Base-by-base conservation (phyloP, 64 coral and sea anemone species). In the Pachyseris speciosa region DNA sequence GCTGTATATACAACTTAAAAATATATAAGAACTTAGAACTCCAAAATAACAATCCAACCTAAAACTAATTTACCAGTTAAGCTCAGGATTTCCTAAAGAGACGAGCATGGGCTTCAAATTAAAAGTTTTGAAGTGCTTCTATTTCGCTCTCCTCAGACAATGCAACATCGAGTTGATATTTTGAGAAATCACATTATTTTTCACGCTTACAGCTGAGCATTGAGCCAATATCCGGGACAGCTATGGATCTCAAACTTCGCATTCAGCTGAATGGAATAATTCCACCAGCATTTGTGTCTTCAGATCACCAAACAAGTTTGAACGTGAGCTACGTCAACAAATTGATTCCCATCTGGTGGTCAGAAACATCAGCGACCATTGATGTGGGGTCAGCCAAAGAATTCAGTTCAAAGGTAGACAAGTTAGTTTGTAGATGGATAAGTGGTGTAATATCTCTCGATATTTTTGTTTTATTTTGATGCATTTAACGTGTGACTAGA, bases 231-330 rank as follows among this genome's bases (percentile, higher is more conserved):
- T 80, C 88, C 0, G 88, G 88, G 40, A 70, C 25, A 25, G 74
- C 88, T 5, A 70, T 90, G 74, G 30, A 69, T 3, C 13, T 90
- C 0, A 90, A 80, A 69, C 37, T 68, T 81, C 73, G 88, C 59
- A 9, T 80, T 48, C 88, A 90, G 22, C 15, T 90, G 20, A 90
- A 90, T 64, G 75, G 74, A 13, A 33, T 80, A 27, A 81, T 90
- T 68, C 31, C 30, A 12, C 22, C 65, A 3, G 17, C 31, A 34
- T 57, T 61, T 19, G 7, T 78, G 39, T 15, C 22, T 20, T 2
- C 60, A 70, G 4, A 37, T 51, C 15, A 69, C 88, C 40, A 67
- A 9, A 29, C 22, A 41, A 41, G 67, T 24, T 31, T n/a, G 9
- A 53, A 90, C 38, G 72, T 64, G 10, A 90, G 31, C 20, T 55